Base-by-base conservation (phyloP, 1,140 invertebrate genomes). In the Antheraea mylitta region DNA sequence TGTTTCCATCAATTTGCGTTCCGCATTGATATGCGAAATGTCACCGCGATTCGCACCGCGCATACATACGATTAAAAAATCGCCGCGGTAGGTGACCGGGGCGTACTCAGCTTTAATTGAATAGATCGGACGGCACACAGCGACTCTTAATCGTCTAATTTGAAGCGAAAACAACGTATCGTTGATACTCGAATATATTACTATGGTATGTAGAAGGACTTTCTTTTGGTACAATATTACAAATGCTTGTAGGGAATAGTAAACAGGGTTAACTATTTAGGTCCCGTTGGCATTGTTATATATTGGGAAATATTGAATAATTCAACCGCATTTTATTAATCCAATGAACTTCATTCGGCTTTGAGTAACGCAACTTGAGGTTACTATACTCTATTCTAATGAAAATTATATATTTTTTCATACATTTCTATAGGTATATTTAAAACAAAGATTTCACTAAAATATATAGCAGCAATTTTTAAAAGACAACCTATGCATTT, bases 41-140 rank as follows among this genome's bases (percentile, higher is more conserved):
- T 73, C 79, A 59, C 66, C 77, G 71, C 74, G 80, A 78, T 80
- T 86, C 85, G 89, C 89, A 83, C 86, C 79, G 77, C 73, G 89
- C 81, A 92, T 91, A 90, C 88, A 90, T 92, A 92, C 81, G 82
- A 88, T 89, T 87, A 89, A 92, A 86, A 90, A 92, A 87, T 89
- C 87, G 74, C 69, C 76, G 89, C 87, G 88, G 89, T 89, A 90
- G 88, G 89, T 91, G 82, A 82, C 84, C 79, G 78, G 72, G 77
- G 82, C 85, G 83, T 82, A 86, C 72, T 73, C 80, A 75, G 88
- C 80, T 89, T 91, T 90, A 91, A 91, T 91, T 89, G 78, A 89
- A 91, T 91, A 91, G 89, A 90, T 89, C 79, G 83, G 80, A 82
- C 78, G 74, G 73, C 86, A 85, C 81, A 82, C 66, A 22, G 64